These are phyloP conservation scores for Dryas iulia DNA, from an alignment of 1,140 invertebrate species.

Conservation along the genomic window DNA sequence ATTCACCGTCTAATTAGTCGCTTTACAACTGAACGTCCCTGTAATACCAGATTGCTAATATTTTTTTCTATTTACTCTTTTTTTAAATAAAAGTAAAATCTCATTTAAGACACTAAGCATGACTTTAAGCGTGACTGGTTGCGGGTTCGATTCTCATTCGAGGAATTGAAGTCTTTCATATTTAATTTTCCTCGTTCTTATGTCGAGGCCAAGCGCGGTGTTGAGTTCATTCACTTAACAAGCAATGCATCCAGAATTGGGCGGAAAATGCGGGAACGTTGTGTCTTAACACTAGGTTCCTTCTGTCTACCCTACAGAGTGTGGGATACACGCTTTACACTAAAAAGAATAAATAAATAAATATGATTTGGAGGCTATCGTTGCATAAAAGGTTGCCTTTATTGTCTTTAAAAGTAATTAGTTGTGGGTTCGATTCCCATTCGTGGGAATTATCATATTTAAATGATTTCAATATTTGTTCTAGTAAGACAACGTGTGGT, in stretches of 20 bases:
- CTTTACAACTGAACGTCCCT: not conserved
- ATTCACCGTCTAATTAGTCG: not conserved
- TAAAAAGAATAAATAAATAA: no score
- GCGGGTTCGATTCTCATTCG: not conserved
- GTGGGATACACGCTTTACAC: no score
- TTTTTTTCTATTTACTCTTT: not conserved
- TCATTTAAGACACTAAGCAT: no score
- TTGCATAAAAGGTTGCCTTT: no score
- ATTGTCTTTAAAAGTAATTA: no score
- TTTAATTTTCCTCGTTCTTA: not conserved
- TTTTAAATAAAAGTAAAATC: constrained; percentile 1
- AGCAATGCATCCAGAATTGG: not conserved
- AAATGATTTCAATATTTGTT: no score
- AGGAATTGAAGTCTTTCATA: not conserved
- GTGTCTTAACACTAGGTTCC: not conserved
- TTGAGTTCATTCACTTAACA: not conserved
- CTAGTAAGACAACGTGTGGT: no score
- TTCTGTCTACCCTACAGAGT: not conserved
- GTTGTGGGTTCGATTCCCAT: no score
- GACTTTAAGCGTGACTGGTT: not conserved
- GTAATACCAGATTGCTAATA: not conserved
- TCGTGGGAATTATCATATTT: no score
- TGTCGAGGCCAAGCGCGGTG: not conserved
- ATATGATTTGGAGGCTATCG: no score
- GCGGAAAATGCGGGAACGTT: not conserved